Conservation (phyloP, 2,888 invertebrate genomes). For the Steinernema carpocapsae region DNA sequence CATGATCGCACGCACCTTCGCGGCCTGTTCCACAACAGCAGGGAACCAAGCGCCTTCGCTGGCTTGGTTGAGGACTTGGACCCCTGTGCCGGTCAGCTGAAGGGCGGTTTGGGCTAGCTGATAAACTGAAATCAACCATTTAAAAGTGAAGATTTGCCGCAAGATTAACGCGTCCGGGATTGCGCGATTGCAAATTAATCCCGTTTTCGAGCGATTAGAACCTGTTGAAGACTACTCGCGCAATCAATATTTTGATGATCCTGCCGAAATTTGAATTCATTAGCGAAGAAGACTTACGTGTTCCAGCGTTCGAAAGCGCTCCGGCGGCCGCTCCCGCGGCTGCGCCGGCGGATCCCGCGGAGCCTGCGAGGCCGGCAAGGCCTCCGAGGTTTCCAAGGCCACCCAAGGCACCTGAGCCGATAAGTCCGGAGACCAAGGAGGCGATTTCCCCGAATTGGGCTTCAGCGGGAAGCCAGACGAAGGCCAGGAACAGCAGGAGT, state of each 20-base stretch:
- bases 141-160: too few species aligned
- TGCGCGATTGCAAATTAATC: conserved; percentile 29
- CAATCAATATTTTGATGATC: conserved; percentile 23
- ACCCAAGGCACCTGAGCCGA: conserved; percentile 42
- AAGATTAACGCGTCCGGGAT: conserved; percentile 16
- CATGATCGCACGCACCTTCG: conserved; percentile 40
- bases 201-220: conserved; percentile 7
- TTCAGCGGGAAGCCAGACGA: conserved; percentile 29
- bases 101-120: conserved; percentile 66
- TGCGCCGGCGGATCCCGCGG: conserved; percentile 50
- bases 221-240: conserved; percentile 17
- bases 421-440: conserved; percentile 55
- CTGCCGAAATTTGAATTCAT: conserved; percentile 12
- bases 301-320: background rate
- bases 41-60: conserved; percentile 65
- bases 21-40: conserved; percentile 57
- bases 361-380: conserved; percentile 49
- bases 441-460: conserved; percentile 66
- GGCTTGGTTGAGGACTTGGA: conserved; percentile 65
- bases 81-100: conserved; percentile 64
- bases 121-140: too few species aligned
- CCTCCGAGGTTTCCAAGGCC: conserved; percentile 38
- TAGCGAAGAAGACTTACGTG: conserved; percentile 15
- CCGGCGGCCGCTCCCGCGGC: conserved; percentile 39
- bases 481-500: background rate